A percentile compares a stretch with the other conserved stretches of the same genome.
Evolutionary conservation across 2,113 vertebrate species (phyloP).

Genomic region (Axis porcinus): DNA sequence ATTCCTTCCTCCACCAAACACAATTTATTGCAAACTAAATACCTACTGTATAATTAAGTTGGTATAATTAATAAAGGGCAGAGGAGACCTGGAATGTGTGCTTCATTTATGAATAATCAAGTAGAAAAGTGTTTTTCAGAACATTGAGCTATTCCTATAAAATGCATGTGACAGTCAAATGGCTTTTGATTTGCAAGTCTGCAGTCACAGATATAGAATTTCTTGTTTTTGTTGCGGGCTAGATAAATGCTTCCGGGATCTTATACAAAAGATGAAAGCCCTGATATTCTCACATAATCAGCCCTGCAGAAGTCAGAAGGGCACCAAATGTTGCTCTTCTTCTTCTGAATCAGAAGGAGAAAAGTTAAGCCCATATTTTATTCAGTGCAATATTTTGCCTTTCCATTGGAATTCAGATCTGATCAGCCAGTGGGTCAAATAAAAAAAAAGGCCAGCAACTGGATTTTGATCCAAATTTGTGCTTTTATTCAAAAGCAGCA

Average conservation of each 20-base stretch:
- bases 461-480: conserved; percentile 22
- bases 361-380: conserved; percentile 16
- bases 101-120: not conserved
- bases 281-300: not conserved
- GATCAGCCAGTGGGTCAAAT: conserved; percentile 1
- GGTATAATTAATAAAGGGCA: conserved; percentile 36
- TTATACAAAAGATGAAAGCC: not conserved
- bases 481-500: conserved; percentile 33
- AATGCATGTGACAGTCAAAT: not conserved
- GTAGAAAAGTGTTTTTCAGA: not conserved
- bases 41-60: not conserved
- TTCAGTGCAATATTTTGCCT: not conserved
- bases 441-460: conserved; percentile 24
- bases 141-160: not conserved
- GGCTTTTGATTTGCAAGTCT: not conserved
- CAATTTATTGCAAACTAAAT: not conserved
- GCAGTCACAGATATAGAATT: not conserved
- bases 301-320: not conserved
- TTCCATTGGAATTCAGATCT: conserved; percentile 33
- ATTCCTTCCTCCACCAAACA: not conserved
- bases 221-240: not conserved
- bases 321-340: not conserved
- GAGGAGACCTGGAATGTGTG: not conserved
- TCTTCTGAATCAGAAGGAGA: not conserved
- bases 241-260: not conserved